Conservation (phyloP, 1,140 invertebrate species). For the Drusus annulatus region DNA sequence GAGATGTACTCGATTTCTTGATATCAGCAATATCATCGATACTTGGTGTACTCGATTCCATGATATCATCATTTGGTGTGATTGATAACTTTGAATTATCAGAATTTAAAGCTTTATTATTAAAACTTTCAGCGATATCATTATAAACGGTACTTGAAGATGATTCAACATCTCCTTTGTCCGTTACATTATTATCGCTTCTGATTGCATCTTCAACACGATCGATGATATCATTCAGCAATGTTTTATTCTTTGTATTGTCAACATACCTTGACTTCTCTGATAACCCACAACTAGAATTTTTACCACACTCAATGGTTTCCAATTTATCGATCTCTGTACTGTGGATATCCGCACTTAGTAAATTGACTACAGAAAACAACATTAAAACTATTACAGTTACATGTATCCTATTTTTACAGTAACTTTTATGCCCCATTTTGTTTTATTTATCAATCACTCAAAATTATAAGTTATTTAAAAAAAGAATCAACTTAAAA, state of each 20-base stretch:
- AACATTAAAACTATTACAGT: constrained; percentile 18
- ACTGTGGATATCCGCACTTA: background rate
- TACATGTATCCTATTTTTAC: constrained; percentile 13
- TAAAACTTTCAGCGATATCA: background rate
- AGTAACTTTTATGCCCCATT: constrained; percentile 24
- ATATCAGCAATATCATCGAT: too few relatives aligned
- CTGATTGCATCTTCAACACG: background rate
- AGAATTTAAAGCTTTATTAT: constrained; percentile 17
- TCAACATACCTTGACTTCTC: constrained; percentile 39
- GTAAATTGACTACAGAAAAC: background rate
- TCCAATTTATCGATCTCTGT: constrained; percentile 6
- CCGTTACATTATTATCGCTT: background rate
- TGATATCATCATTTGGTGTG: too few relatives aligned
- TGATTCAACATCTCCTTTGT: background rate
- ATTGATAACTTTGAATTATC: background rate
- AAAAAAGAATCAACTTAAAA: background rate
- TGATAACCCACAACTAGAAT: constrained; percentile 38
- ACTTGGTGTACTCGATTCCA: too few relatives aligned
- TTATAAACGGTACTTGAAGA: background rate
- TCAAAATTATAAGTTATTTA: background rate
- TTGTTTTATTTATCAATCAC: background rate
- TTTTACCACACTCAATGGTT: constrained; percentile 2
- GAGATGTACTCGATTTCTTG: too few relatives aligned
- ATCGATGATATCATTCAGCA: constrained; percentile 22
- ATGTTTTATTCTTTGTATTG: constrained; percentile 19